phyloP scores from a whole-genome alignment of 1,140 invertebrate species.

The Drosophila ironensis region DNA sequence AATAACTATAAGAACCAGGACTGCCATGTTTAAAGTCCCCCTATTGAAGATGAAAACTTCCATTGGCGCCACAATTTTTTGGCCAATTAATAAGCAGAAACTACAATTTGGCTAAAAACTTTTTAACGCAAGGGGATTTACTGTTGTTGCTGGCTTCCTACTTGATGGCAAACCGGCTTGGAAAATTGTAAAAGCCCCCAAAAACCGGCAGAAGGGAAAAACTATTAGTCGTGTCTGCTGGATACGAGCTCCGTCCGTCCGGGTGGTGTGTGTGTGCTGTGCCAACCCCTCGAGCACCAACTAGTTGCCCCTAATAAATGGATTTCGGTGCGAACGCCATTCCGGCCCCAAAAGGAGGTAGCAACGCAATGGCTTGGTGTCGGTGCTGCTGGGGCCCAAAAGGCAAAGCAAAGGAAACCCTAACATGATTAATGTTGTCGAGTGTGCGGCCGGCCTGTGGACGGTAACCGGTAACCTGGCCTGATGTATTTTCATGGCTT shows the following conservation, averaged over 20 bases:
- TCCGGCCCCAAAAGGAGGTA: conserved; percentile 19
- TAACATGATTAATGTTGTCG: conserved; percentile 65
- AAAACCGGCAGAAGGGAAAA: conserved; percentile 23
- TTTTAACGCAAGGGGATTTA: background rate
- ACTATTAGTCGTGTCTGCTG: conserved; percentile 41
- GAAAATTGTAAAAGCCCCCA: conserved; percentile 7
- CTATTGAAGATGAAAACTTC: no score
- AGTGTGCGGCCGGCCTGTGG: conserved; percentile 11
- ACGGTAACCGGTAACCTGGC: conserved; percentile 11
- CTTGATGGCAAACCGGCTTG: background rate
- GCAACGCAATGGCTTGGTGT: conserved; percentile 3
- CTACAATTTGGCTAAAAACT: background rate
- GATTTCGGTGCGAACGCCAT: conserved; percentile 17
- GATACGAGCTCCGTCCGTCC: background rate
- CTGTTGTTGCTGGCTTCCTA: background rate
- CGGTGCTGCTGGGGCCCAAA: background rate
- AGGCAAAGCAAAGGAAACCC: conserved; percentile 23
- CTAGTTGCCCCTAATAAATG: conserved; percentile 62
- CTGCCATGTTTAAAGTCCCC: no score
- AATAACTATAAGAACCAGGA: no score
- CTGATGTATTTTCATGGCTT: conserved; percentile 57
- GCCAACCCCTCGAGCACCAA: conserved; percentile 24
- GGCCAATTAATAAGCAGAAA: background rate
- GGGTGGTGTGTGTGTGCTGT: background rate
- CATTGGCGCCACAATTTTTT: no score